These are phyloP conservation scores for Psylliodes chrysocephalus DNA, from an alignment of 2,888 invertebrate genomes.

Conservation along the genomic window DNA sequence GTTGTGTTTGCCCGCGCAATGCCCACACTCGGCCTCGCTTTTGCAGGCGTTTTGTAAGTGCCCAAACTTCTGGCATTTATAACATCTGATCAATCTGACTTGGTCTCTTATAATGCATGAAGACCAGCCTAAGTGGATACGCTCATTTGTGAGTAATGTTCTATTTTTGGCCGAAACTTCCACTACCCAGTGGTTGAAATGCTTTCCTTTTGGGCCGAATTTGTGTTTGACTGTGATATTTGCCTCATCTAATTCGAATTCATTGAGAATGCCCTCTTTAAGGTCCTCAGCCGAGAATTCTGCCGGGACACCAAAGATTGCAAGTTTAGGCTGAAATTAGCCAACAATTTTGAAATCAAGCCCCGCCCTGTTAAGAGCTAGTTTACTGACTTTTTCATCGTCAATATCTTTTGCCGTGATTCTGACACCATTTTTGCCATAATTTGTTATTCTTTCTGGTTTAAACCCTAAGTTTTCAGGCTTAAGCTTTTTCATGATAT, in stretches of 20 bases:
- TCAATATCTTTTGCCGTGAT: no score
- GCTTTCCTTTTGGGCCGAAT: background rate
- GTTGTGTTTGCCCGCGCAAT: background rate
- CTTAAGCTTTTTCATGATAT: no score
- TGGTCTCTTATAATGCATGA: background rate
- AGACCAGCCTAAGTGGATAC: background rate
- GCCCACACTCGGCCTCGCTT: background rate
- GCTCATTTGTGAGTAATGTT: background rate
- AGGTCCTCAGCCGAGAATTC: background rate
- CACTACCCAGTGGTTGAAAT: no score
- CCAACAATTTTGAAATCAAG: no score
- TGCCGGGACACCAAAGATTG: background rate
- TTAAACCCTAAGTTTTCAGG: no score
- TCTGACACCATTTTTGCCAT: no score
- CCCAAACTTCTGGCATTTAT: background rate
- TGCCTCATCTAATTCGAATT: background rate
- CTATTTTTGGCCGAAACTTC: background rate
- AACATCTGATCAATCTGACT: background rate
- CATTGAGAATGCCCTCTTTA: background rate
- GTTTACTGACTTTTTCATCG: no score
- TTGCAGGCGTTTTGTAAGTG: background rate
- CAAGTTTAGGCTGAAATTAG: background rate
- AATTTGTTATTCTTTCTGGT: no score
- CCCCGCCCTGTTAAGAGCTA: no score
- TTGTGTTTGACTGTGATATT: background rate